Percentiles rank a stretch among this genome's conserved stretches.
Conservation (phyloP, 2,888 invertebrate species). For the Acanthosepion lycidas region DNA sequence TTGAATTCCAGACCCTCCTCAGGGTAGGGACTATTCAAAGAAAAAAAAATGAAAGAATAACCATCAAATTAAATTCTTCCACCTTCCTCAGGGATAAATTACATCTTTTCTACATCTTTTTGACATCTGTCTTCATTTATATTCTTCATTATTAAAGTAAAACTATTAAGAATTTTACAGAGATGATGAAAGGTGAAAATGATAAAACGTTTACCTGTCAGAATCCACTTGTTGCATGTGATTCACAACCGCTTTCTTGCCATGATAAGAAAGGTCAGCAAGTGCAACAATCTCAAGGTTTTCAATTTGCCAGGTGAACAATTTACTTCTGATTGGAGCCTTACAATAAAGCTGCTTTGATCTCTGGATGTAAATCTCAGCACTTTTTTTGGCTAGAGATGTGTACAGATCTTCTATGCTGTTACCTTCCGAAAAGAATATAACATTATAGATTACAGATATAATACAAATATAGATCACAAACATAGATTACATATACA, state of each 20-base stretch:
- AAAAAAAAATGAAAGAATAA: conserved; percentile 48
- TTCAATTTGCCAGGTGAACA: conserved; percentile 90
- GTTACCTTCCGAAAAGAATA: conserved; percentile 67
- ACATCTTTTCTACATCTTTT: too few species aligned
- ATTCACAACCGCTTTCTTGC: conserved; percentile 83
- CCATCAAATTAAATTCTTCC: too few species aligned
- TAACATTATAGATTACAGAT: not conserved
- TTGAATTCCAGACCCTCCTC: conserved; percentile 90
- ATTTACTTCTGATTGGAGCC: conserved; percentile 80
- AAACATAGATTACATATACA: too few species aligned
- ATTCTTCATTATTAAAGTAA: too few species aligned
- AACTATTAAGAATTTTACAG: too few species aligned
- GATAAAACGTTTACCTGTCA: conserved; percentile 79
- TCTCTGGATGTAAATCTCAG: conserved; percentile 95
- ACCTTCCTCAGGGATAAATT: too few species aligned
- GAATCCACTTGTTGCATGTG: conserved; percentile 88
- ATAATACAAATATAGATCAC: too few species aligned
- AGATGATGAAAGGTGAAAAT: not conserved
- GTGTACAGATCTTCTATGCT: conserved; percentile 87
- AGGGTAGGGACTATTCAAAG: conserved; percentile 85
- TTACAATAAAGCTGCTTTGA: conserved; percentile 84
- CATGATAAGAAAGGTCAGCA: conserved; percentile 91
- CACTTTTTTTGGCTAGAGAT: conserved; percentile 90
- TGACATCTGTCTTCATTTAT: too few species aligned
- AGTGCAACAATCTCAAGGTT: conserved; percentile 84